phyloP scores from a whole-genome alignment of 2,113 vertebrate species.

The Oreochromis niloticus region DNA sequence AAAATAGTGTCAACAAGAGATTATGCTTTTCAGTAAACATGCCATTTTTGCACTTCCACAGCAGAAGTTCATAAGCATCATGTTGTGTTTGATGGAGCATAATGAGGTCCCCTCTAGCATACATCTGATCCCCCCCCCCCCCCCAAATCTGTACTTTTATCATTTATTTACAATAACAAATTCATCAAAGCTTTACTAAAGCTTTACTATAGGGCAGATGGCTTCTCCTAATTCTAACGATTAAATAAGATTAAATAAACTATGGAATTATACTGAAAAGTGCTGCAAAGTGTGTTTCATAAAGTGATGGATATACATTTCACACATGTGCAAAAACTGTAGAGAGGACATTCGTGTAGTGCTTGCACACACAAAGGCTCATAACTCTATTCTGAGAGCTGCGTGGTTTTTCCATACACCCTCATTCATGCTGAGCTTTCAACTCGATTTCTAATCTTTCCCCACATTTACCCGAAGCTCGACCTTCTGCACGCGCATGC shows the following conservation, averaged over 20 bases:
- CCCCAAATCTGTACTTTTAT: not conserved
- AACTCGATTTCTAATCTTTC: not conserved
- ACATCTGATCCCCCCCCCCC: not conserved
- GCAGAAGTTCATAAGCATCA: not conserved
- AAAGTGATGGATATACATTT: not conserved
- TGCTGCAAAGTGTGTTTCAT: not conserved
- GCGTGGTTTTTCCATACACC: constrained; percentile 34
- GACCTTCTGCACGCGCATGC: not conserved
- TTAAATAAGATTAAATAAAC: not conserved
- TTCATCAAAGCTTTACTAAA: not conserved
- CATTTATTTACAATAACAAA: not conserved
- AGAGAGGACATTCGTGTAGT: constrained; percentile 5
- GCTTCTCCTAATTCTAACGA: accelerated
- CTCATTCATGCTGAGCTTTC: constrained; percentile 16
- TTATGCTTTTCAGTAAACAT: not conserved
- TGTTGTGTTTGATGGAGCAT: not conserved
- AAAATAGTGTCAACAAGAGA: not conserved
- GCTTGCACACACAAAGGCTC: not conserved
- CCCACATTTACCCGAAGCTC: constrained; percentile 1
- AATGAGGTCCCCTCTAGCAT: not conserved
- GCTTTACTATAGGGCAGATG: not conserved
- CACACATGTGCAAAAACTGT: not conserved
- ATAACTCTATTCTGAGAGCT: constrained; percentile 21
- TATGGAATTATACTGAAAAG: not conserved
- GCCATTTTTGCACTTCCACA: not conserved